Conservation (phyloP, 2,113 vertebrate species). For the Anser brachyrhynchus region DNA sequence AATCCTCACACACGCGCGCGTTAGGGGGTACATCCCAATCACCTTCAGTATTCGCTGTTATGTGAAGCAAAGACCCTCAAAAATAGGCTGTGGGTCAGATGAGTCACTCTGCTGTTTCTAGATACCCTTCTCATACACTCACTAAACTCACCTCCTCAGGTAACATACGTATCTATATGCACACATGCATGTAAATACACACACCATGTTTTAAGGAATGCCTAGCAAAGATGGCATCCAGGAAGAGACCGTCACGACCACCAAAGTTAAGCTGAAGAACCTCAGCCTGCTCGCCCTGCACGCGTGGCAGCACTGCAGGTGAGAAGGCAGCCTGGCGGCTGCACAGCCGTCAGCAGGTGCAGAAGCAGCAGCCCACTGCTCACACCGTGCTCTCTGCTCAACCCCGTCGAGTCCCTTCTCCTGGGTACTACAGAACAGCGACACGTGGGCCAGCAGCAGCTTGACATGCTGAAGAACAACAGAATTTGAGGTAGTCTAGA, state of each 20-base stretch:
- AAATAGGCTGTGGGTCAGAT: background rate
- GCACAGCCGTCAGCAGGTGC: background rate
- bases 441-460: fast-evolving
- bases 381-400: fast-evolving
- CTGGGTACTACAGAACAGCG: background rate
- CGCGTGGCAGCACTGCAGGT: fast-evolving
- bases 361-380: background rate
- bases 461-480: background rate
- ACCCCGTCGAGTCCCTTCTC: background rate
- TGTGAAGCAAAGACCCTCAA: background rate
- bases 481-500: background rate
- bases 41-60: background rate
- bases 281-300: background rate
- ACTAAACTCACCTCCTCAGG: too few relatives aligned
- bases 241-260: background rate
- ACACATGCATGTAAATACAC: too few relatives aligned
- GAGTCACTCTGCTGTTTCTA: background rate
- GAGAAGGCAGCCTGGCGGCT: background rate
- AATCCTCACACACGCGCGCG: background rate
- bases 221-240: background rate
- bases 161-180: too few relatives aligned
- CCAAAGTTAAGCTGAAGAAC: fast-evolving
- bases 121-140: background rate
- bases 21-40: background rate
- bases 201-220: fast-evolving